phyloP scores from a whole-genome alignment of 92 coral and sea anemone genomes.

The Epizoanthus stellaris region DNA sequence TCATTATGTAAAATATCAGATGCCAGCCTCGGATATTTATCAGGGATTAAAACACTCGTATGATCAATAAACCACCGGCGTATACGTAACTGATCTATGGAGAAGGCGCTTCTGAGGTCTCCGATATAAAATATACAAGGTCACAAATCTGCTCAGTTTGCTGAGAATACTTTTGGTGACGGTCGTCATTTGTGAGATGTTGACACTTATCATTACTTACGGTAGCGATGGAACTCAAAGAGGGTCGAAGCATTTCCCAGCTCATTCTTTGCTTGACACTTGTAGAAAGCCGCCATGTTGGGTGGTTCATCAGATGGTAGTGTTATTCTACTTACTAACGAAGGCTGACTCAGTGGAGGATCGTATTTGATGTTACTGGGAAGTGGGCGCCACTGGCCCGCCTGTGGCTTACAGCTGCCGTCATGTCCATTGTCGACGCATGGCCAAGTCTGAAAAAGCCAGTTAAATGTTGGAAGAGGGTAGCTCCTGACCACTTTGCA shows the following conservation, averaged over 20 bases:
- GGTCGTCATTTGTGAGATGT: no score
- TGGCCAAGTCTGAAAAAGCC: constrained; percentile 28
- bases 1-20: no score
- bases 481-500: constrained; percentile 13
- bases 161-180: no score
- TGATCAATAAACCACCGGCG: no score
- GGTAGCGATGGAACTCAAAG: constrained; percentile 15
- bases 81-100: no score
- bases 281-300: constrained; percentile 21
- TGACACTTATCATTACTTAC: background rate
- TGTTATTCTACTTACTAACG: constrained; percentile 17
- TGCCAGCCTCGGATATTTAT: no score
- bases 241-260: constrained; percentile 16
- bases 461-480: constrained; percentile 16
- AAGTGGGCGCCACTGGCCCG: constrained; percentile 16
- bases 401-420: constrained; percentile 11
- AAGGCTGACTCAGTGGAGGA: constrained; percentile 1
- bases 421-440: constrained; percentile 8
- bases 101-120: no score
- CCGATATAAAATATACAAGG: no score
- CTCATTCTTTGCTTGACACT: constrained; percentile 23
- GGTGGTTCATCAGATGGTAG: constrained; percentile 25
- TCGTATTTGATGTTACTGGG: background rate
- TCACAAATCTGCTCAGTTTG: no score
- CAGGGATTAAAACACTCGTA: no score